phyloP scores from a whole-genome alignment of 2,888 invertebrate genomes.

The Noctuana brunneofusca region DNA sequence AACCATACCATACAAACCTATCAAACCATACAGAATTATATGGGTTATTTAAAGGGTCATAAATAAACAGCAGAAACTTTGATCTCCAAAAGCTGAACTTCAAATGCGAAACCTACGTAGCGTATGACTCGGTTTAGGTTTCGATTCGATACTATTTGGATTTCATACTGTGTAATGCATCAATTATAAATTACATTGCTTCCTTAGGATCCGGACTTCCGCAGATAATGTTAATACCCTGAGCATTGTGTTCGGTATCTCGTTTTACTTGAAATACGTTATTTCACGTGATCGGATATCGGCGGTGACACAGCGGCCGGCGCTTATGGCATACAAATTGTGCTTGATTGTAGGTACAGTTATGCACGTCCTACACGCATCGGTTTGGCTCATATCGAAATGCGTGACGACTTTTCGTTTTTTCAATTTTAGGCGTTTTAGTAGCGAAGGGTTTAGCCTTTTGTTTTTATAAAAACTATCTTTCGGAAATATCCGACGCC shows the following conservation, averaged over 20 bases:
- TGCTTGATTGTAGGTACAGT: conserved; percentile 39
- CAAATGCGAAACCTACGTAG: no score
- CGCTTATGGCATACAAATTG: conserved; percentile 60
- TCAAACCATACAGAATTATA: no score
- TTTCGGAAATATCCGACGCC: no score
- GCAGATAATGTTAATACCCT: background rate
- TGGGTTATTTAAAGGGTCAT: no score
- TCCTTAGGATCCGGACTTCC: background rate
- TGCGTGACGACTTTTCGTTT: background rate
- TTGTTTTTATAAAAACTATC: background rate
- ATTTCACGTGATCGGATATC: conserved; percentile 34
- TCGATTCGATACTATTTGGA: no score
- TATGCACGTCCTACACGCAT: conserved; percentile 37
- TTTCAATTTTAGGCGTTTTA: background rate
- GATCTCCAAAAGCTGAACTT: no score
- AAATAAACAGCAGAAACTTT: no score
- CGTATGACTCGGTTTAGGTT: no score
- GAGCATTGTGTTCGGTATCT: background rate
- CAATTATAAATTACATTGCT: no score
- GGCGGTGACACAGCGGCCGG: conserved; percentile 34
- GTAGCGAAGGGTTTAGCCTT: background rate
- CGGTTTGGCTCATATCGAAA: conserved; percentile 14
- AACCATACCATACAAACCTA: no score
- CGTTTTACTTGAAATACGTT: conserved; percentile 26
- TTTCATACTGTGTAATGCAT: background rate